Base-by-base conservation (phyloP, 2,797 vertebrate species). In the Echeneis naucrates region DNA sequence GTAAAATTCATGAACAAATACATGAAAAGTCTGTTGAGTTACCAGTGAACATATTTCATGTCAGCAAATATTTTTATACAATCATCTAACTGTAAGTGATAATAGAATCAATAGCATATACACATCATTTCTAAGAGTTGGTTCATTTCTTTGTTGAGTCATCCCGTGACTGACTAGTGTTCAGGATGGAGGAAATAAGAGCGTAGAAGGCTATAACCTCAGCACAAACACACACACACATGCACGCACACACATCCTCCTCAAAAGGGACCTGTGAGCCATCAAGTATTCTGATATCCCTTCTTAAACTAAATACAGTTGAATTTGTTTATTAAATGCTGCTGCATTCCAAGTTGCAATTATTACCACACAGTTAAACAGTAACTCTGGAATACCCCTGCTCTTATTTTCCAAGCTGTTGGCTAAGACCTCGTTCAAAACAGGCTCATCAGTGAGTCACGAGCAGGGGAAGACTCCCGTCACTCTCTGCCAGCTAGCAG, bases 361-460 rank as follows among this genome's bases (percentile, higher is more conserved):
- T 87, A 86, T 86, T 82, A 58, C 77, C 75, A 53, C 77, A 79
- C 68, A 70, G 80, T 83, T 75, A 69, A 77, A 55, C 68, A 8
- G 30, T 83, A 78, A 80, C 76, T 61, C 73, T 85, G 86, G 88
- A 90, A 90, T 89, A 91, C 55, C 83, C 79, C 87, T 59, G 79
- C 64, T 80, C 59, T 72, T 17, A 80, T 68, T 88, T 87, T 86
- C 88, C 85, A 81, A 76, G 60, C 72, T 80, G 70, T 69, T 86
- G 83, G 86, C 80, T 61, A 82, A 58, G 1, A 9, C 19, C n/a
- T 84, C 17, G 13, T 78, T 71, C 72, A 79, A 72, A 81, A 79
- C 71, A 60, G 52, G 54, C 74, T 88, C 80, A 82, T 83, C 50
- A 73, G 59, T 92, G 89, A 93, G 83, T 91, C 86, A 90, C 59